These are phyloP conservation scores for Poeciliopsis infans DNA, from an alignment of 2,797 vertebrate species.

Conservation along the genomic window DNA sequence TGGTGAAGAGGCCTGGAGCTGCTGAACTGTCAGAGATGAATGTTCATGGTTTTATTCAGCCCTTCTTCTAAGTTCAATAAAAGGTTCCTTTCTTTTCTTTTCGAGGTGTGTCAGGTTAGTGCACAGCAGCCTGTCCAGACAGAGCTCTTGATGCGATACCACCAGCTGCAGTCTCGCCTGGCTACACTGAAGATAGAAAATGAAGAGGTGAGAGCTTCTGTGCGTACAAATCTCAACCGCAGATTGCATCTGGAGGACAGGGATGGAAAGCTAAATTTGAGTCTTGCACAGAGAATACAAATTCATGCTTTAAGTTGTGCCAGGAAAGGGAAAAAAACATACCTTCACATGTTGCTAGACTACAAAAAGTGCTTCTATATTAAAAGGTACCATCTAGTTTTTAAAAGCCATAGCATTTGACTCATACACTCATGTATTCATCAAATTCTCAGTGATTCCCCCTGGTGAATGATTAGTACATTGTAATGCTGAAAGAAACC, in stretches of 20 bases:
- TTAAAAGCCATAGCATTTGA: neutral
- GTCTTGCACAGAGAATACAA: neutral
- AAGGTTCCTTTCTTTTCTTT: slow-evolving; percentile 20
- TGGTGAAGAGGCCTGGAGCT: neutral
- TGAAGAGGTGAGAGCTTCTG: slow-evolving; percentile 88
- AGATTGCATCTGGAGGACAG: slow-evolving; percentile 16
- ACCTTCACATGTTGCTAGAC: neutral
- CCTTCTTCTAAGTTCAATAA: slow-evolving; percentile 18
- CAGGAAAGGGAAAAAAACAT: neutral
- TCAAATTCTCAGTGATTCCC: neutral
- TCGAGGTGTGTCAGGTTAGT: slow-evolving; percentile 94
- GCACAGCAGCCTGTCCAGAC: slow-evolving; percentile 98
- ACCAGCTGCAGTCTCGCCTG: slow-evolving; percentile 97
- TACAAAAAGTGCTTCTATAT: neutral
- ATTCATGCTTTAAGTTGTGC: neutral
- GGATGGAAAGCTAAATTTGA: neutral
- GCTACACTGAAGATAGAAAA: slow-evolving; percentile 98
- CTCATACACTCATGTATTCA: neutral
- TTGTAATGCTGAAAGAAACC: neutral
- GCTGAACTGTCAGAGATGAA: slow-evolving; percentile 73
- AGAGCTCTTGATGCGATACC: slow-evolving; percentile 94
- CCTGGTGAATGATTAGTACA: neutral
- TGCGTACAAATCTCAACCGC: neutral
- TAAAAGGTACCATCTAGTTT: neutral
- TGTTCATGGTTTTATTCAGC: neutral